Base-by-base conservation (phyloP, 2,888 invertebrate species). In the Ophioninae sp. region DNA sequence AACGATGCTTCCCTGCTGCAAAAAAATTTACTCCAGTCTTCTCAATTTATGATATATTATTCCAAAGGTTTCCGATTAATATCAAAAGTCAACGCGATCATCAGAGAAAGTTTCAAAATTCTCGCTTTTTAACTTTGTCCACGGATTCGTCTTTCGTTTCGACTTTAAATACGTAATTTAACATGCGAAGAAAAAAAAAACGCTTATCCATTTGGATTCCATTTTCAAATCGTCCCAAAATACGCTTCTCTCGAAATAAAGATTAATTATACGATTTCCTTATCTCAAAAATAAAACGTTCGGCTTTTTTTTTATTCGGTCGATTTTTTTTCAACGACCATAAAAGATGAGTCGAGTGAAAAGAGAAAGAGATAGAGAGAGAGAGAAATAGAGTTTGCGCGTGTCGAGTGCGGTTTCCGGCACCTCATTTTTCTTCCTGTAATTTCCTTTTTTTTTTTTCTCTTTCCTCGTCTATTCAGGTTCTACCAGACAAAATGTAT, bases 331-430 rank as follows among this genome's bases (percentile, higher is more conserved):
- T 37, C n/a, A 9, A 61, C 5, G 7, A 56, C 22, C 41, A 30
- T 56, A 59, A 71, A 79, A 30, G 39, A 74, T 23, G 64, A 71
- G 51, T 22, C 61, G 41, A 68, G 65, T 20, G 56, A 67, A 39
- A 44, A 74, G 77, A 82, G 69, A n/a, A n/a, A n/a, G n/a, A n/a
- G n/a, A n/a, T n/a, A n/a, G n/a, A n/a, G n/a, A n/a, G n/a, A n/a
- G n/a, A n/a, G n/a, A n/a, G n/a, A n/a, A n/a, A n/a, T n/a, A 59
- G 67, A 59, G 67, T 63, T 69, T 51, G 79, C 79, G 69, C 75
- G 79, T 75, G 74, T 82, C 77, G 75, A 79, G 77, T 81, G 69
- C 41, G 71, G 64, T 72, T 81, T 81, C 84, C 81, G 79, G 84
- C 78, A 83, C 23, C 72, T 77, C 51, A 44, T 82, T 61, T 73